Conservation (phyloP, 2,888 invertebrate genomes). For the Acanthacorydalis orientalis region DNA sequence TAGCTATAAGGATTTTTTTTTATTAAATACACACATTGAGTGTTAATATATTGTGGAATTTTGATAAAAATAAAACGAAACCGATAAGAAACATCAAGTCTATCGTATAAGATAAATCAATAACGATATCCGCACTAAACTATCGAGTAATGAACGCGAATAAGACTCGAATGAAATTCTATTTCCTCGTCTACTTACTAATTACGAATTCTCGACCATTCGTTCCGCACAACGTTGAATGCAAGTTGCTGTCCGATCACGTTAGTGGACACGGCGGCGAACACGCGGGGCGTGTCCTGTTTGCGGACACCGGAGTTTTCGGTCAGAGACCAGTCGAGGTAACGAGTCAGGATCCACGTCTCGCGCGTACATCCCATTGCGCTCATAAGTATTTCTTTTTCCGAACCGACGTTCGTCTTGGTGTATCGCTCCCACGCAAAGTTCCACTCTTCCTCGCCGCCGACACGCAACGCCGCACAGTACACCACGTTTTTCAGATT, state of each 20-base stretch:
- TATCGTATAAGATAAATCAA: too few species aligned
- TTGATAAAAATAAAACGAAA: too few species aligned
- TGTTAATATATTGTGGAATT: too few species aligned
- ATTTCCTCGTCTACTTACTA: slow-evolving; percentile 44
- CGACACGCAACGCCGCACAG: slow-evolving; percentile 70
- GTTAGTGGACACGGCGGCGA: slow-evolving; percentile 57
- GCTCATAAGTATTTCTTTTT: slow-evolving; percentile 57
- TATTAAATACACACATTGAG: too few species aligned
- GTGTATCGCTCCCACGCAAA: slow-evolving; percentile 71
- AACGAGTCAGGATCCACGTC: slow-evolving; percentile 66
- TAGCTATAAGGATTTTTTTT: too few species aligned
- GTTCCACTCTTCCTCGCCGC: slow-evolving; percentile 74
- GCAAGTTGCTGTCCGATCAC: slow-evolving; percentile 67
- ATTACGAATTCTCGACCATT: slow-evolving; percentile 52
- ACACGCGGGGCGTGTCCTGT: slow-evolving; percentile 64
- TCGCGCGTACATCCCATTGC: slow-evolving; percentile 71
- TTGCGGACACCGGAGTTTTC: slow-evolving; percentile 64
- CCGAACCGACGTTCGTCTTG: slow-evolving; percentile 61
- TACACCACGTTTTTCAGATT: slow-evolving; percentile 71
- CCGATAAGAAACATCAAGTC: too few species aligned
- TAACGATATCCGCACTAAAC: too few species aligned
- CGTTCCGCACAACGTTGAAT: slow-evolving; percentile 58
- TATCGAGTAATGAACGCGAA: too few species aligned
- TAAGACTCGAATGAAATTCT: too few species aligned
- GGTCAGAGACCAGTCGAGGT: slow-evolving; percentile 54